A percentile compares a stretch with the other conserved stretches of the same genome.
These are phyloP conservation scores for Plebejus melissa DNA, from an alignment of 2,888 invertebrate species.

Conservation along the genomic window DNA sequence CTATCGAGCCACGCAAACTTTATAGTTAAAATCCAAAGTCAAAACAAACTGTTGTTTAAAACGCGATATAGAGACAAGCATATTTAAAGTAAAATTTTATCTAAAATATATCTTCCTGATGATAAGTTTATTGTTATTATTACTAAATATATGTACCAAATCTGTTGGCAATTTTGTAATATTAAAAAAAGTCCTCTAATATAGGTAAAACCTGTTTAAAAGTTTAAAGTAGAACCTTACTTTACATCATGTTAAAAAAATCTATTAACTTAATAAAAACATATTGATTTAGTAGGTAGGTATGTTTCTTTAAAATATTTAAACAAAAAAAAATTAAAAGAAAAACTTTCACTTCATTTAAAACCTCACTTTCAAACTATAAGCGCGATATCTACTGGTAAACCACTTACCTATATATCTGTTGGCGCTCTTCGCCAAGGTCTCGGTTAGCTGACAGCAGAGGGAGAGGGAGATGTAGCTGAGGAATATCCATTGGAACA, in stretches of 20 bases:
- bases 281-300: too few species aligned
- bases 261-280: too few species aligned
- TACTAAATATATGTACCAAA: too few species aligned
- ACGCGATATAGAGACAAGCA: not conserved
- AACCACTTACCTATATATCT: conserved; percentile 65
- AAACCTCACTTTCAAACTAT: not conserved
- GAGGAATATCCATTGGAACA: conserved; percentile 69
- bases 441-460: conserved; percentile 72
- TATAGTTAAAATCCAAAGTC: not conserved
- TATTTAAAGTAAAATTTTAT: not conserved
- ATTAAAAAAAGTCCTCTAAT: too few species aligned
- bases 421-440: conserved; percentile 72
- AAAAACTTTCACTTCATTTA: too few species aligned
- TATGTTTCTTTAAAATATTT: too few species aligned
- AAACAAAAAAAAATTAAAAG: too few species aligned
- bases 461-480: conserved; percentile 73
- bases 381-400: conserved; percentile 28
- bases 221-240: too few species aligned
- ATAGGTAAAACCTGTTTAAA: too few species aligned
- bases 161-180: too few species aligned
- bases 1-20: not conserved
- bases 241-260: too few species aligned
- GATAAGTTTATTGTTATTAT: too few species aligned
- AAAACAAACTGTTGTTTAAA: not conserved
- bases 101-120: not conserved